A percentile compares a stretch with the other conserved stretches of the same genome.
Evolutionary conservation across 1,140 invertebrate species (phyloP).

Genomic region (Platyura marginata): DNA sequence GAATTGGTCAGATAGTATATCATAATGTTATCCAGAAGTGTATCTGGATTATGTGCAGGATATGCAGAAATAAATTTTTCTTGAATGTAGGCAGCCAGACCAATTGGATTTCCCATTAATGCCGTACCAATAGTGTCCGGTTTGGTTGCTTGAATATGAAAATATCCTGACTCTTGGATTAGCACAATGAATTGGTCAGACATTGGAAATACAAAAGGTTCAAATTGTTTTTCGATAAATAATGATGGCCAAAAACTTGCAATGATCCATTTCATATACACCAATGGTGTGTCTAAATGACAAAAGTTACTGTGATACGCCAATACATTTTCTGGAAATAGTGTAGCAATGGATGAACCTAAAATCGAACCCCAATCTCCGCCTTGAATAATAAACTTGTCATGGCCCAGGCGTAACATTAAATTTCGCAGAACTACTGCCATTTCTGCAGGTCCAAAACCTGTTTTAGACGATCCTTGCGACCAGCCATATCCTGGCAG

Average conservation of each 20-base stretch:
- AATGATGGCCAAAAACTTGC: constrained; percentile 30
- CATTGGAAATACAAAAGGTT: constrained; percentile 41
- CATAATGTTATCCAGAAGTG: constrained; percentile 76
- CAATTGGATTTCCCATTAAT: constrained; percentile 45
- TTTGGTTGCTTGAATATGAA: constrained; percentile 73
- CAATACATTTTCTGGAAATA: constrained; percentile 48
- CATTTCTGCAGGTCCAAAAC: constrained; percentile 40
- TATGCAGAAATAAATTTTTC: constrained; percentile 74
- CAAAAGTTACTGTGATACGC: constrained; percentile 46
- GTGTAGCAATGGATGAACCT: constrained; percentile 32
- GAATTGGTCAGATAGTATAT: constrained; percentile 65
- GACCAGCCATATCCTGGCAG: constrained; percentile 77
- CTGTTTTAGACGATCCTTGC: constrained; percentile 39
- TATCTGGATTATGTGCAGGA: constrained; percentile 33
- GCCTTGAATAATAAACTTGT: constrained; percentile 61
- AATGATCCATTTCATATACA: constrained; percentile 14
- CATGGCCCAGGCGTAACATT: constrained; percentile 58
- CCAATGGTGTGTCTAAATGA: constrained; percentile 6
- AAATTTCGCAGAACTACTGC: constrained; percentile 60
- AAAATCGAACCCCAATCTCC: constrained; percentile 66
- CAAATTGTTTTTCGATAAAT: constrained; percentile 32
- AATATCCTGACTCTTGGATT: constrained; percentile 61
- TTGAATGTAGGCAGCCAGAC: constrained; percentile 62
- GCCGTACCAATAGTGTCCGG: constrained; percentile 71
- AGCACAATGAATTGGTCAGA: constrained; percentile 20